Evolutionary conservation across 2,113 vertebrate species (phyloP), one percentile per base, ranked within the genome.

Genomic region (Tychaedon coryphoeus): DNA sequence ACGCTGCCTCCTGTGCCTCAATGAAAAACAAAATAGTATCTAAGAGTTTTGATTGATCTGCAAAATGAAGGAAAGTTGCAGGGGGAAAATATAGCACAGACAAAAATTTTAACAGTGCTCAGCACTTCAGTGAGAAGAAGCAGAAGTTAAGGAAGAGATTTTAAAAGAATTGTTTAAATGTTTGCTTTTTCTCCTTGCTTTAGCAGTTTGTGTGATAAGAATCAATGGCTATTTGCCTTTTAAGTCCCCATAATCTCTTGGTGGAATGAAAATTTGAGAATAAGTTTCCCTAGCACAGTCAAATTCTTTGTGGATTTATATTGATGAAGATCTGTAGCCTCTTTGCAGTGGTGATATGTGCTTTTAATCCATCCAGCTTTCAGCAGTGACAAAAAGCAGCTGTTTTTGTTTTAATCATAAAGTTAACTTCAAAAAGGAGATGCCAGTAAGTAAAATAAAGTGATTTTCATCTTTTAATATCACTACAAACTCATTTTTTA

Each of bases 371-470:
- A 95, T 90, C 64, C 34, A 47, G 92, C 95, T 96, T 94, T 95
- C 91, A 89, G 22, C 9, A 9, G 51, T 90, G 88, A 92, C 89
- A 93, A 91, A 96, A 87, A 47, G 33, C 43, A 45, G 26, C 88
- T 78, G 65, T 50, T 77, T 57, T 31, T 73, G 6, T 47, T 69
- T 87, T 84, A 90, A 84, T 93, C 91, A 85, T 79, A 77, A 95
- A 96, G 82, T 91, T 97, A 91, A 81, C 96, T 97, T 96, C 58
- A 95, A 58, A 95, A 87, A 94, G 33, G 86, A 91, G 50, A 53
- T 84, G 88, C 54, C 54, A 94, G 77, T 50, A 40, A 92, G 77
- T 67, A 64, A 77, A 91, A 89, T 50, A 88, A 85, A 95, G 79
- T n/a, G 54, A 86, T 95, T 91, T 95, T 82, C 71, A 51, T 94